phyloP scores from a whole-genome alignment of 2,113 vertebrate genomes.

The Notechis scutatus region DNA sequence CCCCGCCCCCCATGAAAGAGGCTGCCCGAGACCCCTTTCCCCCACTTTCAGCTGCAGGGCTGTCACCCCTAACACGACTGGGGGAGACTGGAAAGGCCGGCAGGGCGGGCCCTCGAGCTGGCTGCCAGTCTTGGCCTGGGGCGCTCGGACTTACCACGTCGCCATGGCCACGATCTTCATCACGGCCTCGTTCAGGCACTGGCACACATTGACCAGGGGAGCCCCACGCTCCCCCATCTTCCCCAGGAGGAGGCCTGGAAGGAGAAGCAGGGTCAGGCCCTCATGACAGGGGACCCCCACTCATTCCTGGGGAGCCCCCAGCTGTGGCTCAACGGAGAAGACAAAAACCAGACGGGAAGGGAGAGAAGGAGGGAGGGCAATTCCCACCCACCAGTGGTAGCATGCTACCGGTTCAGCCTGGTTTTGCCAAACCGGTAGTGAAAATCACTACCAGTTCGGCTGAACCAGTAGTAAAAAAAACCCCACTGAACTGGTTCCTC shows the following conservation, averaged over 20 bases:
- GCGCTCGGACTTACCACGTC: slow-evolving; percentile 72
- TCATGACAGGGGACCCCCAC: neutral
- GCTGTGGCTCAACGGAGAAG: neutral
- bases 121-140: neutral
- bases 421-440: too few species aligned
- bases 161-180: slow-evolving; percentile 89
- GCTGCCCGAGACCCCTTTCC: too few species aligned
- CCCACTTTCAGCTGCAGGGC: neutral
- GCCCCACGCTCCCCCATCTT: slow-evolving; percentile 83
- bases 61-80: neutral
- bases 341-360: neutral
- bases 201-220: slow-evolving; percentile 82
- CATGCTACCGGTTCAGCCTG: too few species aligned
- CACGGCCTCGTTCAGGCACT: slow-evolving; percentile 86
- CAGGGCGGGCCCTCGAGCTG: too few species aligned
- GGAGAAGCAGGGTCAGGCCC: neutral
- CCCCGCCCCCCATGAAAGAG: neutral
- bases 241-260: slow-evolving; percentile 79
- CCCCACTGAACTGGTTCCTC: too few species aligned
- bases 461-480: too few species aligned
- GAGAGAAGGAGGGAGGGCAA: neutral
- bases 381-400: too few species aligned
- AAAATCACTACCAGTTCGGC: too few species aligned
- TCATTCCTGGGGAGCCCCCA: neutral
- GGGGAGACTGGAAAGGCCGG: neutral